These are phyloP conservation scores for Epinephelus coioides DNA, from an alignment of 2,797 vertebrate genomes.

Conservation along the genomic window DNA sequence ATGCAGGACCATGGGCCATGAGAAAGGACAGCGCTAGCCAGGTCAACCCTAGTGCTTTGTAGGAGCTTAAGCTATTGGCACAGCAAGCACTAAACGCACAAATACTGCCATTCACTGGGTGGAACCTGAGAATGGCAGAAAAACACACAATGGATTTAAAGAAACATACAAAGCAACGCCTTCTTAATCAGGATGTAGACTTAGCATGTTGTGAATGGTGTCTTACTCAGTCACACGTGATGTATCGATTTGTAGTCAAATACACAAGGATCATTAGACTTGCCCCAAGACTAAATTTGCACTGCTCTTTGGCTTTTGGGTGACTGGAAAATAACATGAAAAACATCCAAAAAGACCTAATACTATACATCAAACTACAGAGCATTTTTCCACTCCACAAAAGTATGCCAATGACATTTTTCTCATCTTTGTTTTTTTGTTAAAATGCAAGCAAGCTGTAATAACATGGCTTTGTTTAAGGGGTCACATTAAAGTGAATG, in stretches of 20 bases:
- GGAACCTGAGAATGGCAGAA: slow-evolving; percentile 57
- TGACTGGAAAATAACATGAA: neutral
- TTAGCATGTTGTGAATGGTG: slow-evolving; percentile 40
- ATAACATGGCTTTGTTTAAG: neutral
- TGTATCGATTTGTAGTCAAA: slow-evolving; percentile 22
- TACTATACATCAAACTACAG: neutral
- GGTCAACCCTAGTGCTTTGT: slow-evolving; percentile 76
- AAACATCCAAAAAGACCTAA: neutral
- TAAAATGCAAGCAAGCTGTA: neutral
- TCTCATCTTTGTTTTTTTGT: neutral
- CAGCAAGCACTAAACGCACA: slow-evolving; percentile 63
- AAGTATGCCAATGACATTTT: too few relatives aligned
- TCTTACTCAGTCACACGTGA: slow-evolving; percentile 28
- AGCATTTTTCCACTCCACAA: neutral
- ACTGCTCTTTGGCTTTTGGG: neutral
- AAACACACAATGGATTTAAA: slow-evolving; percentile 63
- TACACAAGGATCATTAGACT: slow-evolving; percentile 14
- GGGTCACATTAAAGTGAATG: neutral
- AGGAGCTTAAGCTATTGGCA: slow-evolving; percentile 60
- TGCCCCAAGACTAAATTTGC: neutral
- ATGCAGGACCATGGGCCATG: slow-evolving; percentile 60
- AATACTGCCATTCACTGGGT: slow-evolving; percentile 65
- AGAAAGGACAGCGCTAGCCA: slow-evolving; percentile 74
- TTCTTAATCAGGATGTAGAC: slow-evolving; percentile 55
- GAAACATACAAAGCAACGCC: slow-evolving; percentile 48